A percentile compares a stretch with the other conserved stretches of the same genome.
Evolutionary conservation across 92 coral and sea anemone species (phyloP).

Genomic region (Porites cylindrica): DNA sequence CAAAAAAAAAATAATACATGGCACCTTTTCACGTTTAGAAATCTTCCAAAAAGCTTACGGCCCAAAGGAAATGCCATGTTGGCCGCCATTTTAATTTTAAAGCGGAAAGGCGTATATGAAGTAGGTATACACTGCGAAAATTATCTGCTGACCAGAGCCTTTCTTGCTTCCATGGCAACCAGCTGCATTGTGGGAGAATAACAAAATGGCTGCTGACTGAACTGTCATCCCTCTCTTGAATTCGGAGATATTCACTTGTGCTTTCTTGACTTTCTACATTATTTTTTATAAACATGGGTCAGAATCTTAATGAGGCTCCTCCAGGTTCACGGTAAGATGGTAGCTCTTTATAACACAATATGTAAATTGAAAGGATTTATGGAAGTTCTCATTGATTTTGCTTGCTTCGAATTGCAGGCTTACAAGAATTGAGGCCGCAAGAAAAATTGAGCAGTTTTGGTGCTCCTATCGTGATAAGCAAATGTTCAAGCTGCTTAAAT

Average conservation of each 20-base stretch:
- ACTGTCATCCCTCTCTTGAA: no score
- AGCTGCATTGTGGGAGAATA: constrained; percentile 21
- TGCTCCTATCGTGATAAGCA: constrained; percentile 95
- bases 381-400: neutral
- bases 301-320: constrained; percentile 52
- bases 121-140: neutral
- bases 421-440: constrained; percentile 79
- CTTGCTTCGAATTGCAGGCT: constrained; percentile 21
- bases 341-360: neutral
- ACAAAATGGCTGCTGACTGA: constrained; percentile 7
- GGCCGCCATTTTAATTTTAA: constrained; percentile 85
- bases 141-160: neutral
- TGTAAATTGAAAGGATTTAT: neutral
- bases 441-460: constrained; percentile 89
- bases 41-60: constrained; percentile 53
- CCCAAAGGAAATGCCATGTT: constrained; percentile 57
- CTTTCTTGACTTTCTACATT: neutral
- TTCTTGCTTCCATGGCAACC: constrained; percentile 35
- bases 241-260: neutral
- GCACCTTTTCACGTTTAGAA: constrained; percentile 39
- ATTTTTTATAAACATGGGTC: constrained; percentile 51
- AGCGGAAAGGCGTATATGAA: neutral
- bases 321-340: constrained; percentile 45
- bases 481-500: constrained; percentile 95
- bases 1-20: no score